A percentile compares a stretch with the other conserved stretches of the same genome.
phyloP scores from a whole-genome alignment of 1,140 invertebrate species.

The Rhopalosiphum maidis region DNA sequence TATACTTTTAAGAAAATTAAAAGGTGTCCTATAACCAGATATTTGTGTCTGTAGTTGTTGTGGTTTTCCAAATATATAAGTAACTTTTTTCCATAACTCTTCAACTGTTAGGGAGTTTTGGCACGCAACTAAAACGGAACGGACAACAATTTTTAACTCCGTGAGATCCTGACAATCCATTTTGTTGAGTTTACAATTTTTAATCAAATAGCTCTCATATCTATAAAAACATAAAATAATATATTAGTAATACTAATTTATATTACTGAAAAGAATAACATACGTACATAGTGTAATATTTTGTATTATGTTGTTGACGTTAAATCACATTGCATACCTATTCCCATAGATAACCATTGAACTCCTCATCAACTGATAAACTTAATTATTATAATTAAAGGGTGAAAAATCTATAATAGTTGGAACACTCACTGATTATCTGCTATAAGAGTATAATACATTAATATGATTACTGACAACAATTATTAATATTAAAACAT shows the following conservation, averaged over 20 bases:
- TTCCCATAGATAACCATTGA: too few relatives aligned
- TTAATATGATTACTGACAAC: neutral
- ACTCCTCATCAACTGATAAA: too few relatives aligned
- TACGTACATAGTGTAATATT: neutral
- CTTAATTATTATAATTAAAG: neutral
- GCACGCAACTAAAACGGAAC: neutral
- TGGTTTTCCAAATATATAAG: neutral
- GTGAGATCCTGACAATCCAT: neutral
- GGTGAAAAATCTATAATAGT: neutral
- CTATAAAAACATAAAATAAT: too few relatives aligned
- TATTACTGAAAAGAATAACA: too few relatives aligned
- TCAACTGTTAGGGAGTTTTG: neutral
- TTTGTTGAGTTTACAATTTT: neutral
- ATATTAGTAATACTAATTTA: too few relatives aligned
- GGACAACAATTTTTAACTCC: neutral
- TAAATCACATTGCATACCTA: neutral
- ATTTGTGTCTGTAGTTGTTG: neutral
- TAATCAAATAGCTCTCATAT: neutral
- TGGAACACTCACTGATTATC: neutral
- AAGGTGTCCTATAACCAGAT: neutral
- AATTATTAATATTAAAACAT: neutral
- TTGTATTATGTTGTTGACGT: neutral
- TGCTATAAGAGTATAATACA: neutral
- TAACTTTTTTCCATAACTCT: slow-evolving; percentile 12
- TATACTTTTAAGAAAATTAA: slow-evolving; percentile 23